Evolutionary conservation across 2,113 vertebrate species (phyloP).

Genomic region (Smithornis capensis): DNA sequence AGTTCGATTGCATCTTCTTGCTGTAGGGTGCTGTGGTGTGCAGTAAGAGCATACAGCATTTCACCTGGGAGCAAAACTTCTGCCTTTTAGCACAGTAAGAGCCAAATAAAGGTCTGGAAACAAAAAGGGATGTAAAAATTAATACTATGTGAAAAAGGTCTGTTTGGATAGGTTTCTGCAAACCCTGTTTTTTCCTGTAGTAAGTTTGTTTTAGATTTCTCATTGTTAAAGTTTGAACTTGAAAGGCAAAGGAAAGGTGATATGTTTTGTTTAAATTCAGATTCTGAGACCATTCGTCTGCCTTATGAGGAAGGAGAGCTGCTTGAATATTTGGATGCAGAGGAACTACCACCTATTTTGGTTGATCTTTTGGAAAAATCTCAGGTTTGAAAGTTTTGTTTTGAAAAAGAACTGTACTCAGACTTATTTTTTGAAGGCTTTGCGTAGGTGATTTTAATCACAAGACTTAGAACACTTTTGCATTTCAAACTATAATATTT

Average conservation of each 20-base stretch:
- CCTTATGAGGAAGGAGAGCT: conserved; percentile 97
- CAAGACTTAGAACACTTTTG: background rate
- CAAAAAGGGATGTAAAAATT: background rate
- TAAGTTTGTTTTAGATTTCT: background rate
- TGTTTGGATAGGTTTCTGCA: background rate
- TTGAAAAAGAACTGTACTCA: background rate
- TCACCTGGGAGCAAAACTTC: background rate
- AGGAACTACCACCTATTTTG: conserved; percentile 95
- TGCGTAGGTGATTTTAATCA: background rate
- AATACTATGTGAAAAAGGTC: background rate
- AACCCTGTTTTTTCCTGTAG: background rate
- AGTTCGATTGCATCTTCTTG: background rate
- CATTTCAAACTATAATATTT: background rate
- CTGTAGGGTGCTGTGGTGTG: background rate
- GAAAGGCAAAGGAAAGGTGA: background rate
- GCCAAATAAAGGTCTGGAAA: background rate
- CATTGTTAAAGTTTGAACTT: background rate
- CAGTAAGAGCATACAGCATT: background rate
- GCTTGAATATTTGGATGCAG: conserved; percentile 96
- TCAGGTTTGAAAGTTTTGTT: conserved; percentile 78
- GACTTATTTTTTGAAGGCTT: background rate
- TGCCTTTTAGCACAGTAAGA: background rate
- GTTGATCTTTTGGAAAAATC: conserved; percentile 99
- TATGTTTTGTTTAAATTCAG: conserved; percentile 68
- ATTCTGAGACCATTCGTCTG: conserved; percentile 97